Evolutionary conservation across 1,140 invertebrate species (phyloP).

Genomic region (Eufriesea mexicana): DNA sequence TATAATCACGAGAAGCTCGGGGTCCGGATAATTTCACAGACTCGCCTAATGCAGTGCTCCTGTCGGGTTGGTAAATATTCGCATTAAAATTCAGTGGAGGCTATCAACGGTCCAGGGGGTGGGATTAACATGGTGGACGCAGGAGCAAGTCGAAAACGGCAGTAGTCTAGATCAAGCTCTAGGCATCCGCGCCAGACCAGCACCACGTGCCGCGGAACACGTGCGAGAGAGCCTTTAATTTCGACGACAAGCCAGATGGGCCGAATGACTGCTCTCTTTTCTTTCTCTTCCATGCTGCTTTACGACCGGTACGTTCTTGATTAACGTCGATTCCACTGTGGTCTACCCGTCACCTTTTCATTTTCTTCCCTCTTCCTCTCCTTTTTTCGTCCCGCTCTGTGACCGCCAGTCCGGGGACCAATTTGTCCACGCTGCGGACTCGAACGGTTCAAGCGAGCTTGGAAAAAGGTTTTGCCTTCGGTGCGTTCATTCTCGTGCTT

Average conservation of each 20-base stretch:
- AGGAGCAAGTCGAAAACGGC: constrained; percentile 2
- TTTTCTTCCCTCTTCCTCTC: background rate
- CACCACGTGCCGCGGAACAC: constrained; percentile 38
- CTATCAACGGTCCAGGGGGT: background rate
- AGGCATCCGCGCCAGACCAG: background rate
- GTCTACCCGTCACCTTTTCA: constrained; percentile 4
- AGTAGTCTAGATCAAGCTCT: constrained; percentile 25
- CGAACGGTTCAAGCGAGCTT: background rate
- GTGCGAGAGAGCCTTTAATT: constrained; percentile 41
- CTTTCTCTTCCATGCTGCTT: too few relatives aligned
- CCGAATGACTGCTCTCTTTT: constrained; percentile 27
- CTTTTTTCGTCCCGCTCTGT: background rate
- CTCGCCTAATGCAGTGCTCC: background rate
- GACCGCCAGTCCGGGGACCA: background rate
- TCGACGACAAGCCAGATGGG: constrained; percentile 43
- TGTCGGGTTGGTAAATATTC: constrained; percentile 24
- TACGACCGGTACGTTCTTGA: constrained; percentile 3
- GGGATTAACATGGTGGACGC: constrained; percentile 34
- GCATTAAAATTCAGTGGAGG: constrained; percentile 42
- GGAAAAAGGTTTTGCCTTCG: background rate
- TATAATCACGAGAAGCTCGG: background rate
- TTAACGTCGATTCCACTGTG: constrained; percentile 43
- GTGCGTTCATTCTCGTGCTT: too few relatives aligned
- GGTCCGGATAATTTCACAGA: constrained; percentile 2
- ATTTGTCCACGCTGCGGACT: background rate